A percentile compares a stretch with the other conserved stretches of the same genome.
phyloP scores from a whole-genome alignment of 2,113 vertebrate species.

The Eubucco bourcierii region DNA sequence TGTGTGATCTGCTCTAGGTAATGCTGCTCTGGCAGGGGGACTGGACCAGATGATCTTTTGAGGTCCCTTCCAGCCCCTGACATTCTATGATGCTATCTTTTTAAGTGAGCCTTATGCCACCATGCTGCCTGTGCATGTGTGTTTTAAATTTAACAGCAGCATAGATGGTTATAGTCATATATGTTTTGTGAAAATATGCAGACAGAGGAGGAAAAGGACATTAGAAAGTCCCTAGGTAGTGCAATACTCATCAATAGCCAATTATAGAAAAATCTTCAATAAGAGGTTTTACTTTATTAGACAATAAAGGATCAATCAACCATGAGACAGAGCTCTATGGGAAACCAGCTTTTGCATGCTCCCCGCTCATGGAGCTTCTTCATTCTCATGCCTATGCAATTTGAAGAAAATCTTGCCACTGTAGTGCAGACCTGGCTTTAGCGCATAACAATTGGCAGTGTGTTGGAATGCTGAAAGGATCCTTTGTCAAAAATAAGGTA shows the following conservation, averaged over 20 bases:
- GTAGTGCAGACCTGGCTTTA: not conserved
- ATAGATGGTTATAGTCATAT: not conserved
- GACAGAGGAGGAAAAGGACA: not conserved
- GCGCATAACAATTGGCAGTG: accelerated
- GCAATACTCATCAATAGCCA: constrained; percentile 7
- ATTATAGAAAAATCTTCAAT: not conserved
- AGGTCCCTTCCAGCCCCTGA: no score
- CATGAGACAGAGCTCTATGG: not conserved
- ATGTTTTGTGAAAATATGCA: not conserved
- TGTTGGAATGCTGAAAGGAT: not conserved
- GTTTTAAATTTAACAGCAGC: not conserved
- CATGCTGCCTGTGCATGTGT: not conserved
- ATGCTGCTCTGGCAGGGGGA: no score
- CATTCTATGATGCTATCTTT: no score
- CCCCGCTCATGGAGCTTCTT: not conserved
- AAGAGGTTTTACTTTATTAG: not conserved
- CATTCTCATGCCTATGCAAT: not conserved
- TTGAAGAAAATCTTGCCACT: not conserved
- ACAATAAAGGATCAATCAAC: not conserved
- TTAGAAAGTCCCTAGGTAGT: not conserved
- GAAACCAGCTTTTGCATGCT: not conserved
- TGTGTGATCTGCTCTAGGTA: no score
- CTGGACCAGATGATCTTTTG: no score
- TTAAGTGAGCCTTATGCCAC: not conserved
- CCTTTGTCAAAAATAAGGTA: not conserved